Conservation (phyloP, 2,797 vertebrate species). For the Graptemys geographica region DNA sequence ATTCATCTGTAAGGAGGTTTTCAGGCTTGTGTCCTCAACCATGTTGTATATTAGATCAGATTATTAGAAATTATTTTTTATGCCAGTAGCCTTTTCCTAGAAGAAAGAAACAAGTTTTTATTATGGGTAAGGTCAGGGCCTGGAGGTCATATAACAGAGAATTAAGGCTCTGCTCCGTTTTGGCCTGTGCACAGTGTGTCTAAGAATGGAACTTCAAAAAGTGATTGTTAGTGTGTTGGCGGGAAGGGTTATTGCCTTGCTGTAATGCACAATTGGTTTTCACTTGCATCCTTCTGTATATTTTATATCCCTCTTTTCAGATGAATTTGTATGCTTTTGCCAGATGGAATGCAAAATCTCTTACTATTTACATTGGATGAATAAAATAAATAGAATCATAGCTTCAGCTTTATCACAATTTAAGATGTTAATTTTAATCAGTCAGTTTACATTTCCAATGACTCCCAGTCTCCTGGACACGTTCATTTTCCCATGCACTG, state of each 20-base stretch:
- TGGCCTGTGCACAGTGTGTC: background rate
- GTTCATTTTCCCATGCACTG: background rate
- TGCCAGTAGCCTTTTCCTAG: background rate
- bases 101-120: background rate
- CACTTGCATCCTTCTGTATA: background rate
- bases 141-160: background rate
- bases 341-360: conserved; percentile 2
- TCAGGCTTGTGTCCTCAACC: background rate
- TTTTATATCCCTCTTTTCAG: background rate
- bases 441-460: background rate
- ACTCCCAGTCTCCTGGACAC: background rate
- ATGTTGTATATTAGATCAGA: background rate
- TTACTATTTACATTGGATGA: background rate
- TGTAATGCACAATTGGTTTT: background rate
- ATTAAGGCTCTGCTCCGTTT: background rate
- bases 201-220: background rate
- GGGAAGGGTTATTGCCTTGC: background rate
- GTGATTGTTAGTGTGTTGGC: background rate
- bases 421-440: conserved; percentile 7
- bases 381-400: background rate
- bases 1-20: background rate
- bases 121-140: background rate
- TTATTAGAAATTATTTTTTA: background rate
- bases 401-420: background rate
- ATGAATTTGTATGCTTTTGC: conserved; percentile 23